Evolutionary conservation across 2,113 vertebrate genomes (phyloP).

Genomic region (Arizona elegans): DNA sequence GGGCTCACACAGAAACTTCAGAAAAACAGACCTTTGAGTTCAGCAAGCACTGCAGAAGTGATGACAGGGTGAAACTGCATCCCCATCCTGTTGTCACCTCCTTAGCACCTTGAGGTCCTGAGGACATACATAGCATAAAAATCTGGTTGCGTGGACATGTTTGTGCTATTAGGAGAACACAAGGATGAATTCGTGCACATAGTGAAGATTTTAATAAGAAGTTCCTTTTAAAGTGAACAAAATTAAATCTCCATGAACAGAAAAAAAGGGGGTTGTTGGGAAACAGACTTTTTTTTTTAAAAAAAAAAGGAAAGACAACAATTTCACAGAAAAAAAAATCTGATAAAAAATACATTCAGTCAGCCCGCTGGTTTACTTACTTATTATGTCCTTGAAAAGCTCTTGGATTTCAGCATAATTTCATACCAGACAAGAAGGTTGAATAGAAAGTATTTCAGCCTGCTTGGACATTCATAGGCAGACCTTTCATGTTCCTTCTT

Average conservation of each 20-base stretch:
- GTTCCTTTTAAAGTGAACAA: background rate
- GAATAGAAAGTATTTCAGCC: background rate
- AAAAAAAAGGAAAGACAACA: background rate
- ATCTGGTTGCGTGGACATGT: background rate
- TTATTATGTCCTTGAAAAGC: background rate
- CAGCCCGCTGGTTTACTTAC: background rate
- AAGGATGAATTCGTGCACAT: background rate
- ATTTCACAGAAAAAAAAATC: background rate
- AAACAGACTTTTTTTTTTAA: background rate
- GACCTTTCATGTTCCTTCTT: background rate
- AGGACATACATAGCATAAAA: background rate
- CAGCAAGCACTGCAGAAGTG: background rate
- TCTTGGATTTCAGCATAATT: background rate
- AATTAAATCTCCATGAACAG: background rate
- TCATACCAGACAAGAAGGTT: background rate
- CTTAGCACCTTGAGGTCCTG: background rate
- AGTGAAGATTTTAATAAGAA: background rate
- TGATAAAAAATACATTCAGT: background rate
- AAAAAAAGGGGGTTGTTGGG: background rate
- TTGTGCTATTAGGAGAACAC: background rate
- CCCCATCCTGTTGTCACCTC: background rate
- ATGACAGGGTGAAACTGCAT: background rate
- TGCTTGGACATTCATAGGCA: background rate
- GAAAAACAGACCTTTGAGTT: background rate
- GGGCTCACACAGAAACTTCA: background rate